These are phyloP conservation scores for Malthinus flaveolus DNA, from an alignment of 2,888 invertebrate genomes.

Conservation along the genomic window DNA sequence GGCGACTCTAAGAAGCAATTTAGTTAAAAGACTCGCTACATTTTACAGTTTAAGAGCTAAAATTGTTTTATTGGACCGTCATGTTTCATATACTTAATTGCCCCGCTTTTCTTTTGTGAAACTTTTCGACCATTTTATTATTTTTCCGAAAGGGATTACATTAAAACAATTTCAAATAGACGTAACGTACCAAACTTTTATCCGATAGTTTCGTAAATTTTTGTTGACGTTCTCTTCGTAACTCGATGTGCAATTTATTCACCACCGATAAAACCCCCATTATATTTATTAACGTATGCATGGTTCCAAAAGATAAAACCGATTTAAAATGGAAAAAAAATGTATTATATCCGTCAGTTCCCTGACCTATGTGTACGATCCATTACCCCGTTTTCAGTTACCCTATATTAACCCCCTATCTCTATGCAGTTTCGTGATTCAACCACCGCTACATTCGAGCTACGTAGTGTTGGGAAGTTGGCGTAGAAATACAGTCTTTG, in stretches of 20 bases:
- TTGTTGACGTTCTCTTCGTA: conserved; percentile 1
- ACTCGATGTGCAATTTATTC: conserved; percentile 11
- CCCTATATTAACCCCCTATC: conserved; percentile 21
- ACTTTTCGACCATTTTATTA: conserved; percentile 1
- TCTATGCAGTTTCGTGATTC: conserved; percentile 15
- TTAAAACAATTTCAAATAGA: conserved; percentile 2
- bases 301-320: conserved; percentile 22
- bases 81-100: conserved; percentile 10
- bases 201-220: not conserved
- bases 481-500: conserved; percentile 11
- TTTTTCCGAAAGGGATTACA: conserved; percentile 4
- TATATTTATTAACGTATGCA: conserved; percentile 26
- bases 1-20: conserved; percentile 24
- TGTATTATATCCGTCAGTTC: conserved; percentile 13
- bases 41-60: conserved; percentile 1
- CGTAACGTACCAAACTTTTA: not conserved
- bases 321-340: conserved; percentile 28
- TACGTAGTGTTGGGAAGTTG: conserved; percentile 11
- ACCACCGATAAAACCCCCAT: conserved; percentile 12
- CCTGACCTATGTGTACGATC: conserved; percentile 26
- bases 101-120: not conserved
- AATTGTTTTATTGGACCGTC: conserved; percentile 1
- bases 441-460: not conserved
- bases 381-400: conserved; percentile 27
- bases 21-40: conserved; percentile 14